Evolutionary conservation across 2,888 invertebrate species (phyloP).

Genomic region (Patella caerulea): DNA sequence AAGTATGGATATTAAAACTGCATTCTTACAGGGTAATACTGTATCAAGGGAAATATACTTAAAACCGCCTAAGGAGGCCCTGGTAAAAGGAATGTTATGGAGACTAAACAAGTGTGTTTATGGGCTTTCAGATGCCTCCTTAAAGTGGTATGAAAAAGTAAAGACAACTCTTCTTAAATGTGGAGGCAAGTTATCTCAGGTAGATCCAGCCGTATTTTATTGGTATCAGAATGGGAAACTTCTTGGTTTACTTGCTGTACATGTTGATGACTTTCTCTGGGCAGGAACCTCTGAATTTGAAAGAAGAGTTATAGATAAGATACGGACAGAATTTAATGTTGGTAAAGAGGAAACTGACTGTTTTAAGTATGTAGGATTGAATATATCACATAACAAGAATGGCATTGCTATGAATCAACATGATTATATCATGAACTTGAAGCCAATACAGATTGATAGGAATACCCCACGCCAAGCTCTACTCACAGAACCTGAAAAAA

Average conservation of each 20-base stretch:
- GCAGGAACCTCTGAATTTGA: slow-evolving; percentile 19
- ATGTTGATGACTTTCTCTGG: slow-evolving; percentile 26
- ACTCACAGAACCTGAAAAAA: slow-evolving; percentile 8
- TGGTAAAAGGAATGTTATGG: slow-evolving; percentile 9
- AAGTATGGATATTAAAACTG: slow-evolving; percentile 11
- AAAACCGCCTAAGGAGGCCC: slow-evolving; percentile 7
- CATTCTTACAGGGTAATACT: slow-evolving; percentile 13
- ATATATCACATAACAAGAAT: background rate
- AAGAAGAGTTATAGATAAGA: slow-evolving; percentile 15
- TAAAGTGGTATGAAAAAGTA: slow-evolving; percentile 20
- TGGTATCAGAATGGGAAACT: slow-evolving; percentile 8
- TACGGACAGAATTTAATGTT: slow-evolving; percentile 16
- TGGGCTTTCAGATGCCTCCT: slow-evolving; percentile 26
- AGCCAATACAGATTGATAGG: background rate
- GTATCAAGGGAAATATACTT: background rate
- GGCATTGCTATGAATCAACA: background rate
- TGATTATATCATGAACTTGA: background rate
- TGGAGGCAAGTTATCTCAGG: slow-evolving; percentile 3
- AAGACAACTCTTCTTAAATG: background rate
- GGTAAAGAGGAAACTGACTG: slow-evolving; percentile 16
- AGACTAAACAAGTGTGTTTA: slow-evolving; percentile 23
- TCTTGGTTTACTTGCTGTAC: slow-evolving; percentile 18
- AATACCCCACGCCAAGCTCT: background rate
- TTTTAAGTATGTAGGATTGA: slow-evolving; percentile 22
- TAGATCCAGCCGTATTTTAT: slow-evolving; percentile 24